These are phyloP conservation scores for Notodonta dromedarius DNA, from an alignment of 2,888 invertebrate genomes.

Conservation along the genomic window DNA sequence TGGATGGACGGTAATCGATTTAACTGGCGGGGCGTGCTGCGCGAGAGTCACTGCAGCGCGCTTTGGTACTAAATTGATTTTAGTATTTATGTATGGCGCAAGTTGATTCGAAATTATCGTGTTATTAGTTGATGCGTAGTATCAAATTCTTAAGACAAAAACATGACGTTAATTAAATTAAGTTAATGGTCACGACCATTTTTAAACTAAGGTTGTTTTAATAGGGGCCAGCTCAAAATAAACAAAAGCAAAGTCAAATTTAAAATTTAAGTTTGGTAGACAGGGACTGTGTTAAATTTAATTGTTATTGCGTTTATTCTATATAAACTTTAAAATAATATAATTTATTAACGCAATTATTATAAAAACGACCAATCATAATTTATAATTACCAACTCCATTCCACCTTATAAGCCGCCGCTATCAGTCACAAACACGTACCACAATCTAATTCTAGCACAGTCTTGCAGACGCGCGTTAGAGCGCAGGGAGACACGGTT, in stretches of 20 bases:
- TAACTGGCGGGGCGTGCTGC: constrained; percentile 11
- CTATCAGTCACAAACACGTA: not conserved
- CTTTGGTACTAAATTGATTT: constrained; percentile 33
- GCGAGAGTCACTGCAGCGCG: constrained; percentile 8
- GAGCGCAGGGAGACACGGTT: constrained; percentile 24
- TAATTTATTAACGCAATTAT: too few relatives aligned
- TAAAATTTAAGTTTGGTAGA: too few relatives aligned
- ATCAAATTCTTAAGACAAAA: too few relatives aligned
- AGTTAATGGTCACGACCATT: too few relatives aligned
- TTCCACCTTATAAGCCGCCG: not conserved
- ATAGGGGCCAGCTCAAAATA: too few relatives aligned
- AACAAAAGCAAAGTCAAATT: too few relatives aligned
- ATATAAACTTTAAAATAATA: too few relatives aligned
- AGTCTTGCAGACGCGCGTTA: constrained; percentile 19
- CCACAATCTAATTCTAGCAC: constrained; percentile 10
- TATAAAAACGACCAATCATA: not conserved
- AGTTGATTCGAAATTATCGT: not conserved
- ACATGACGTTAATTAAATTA: too few relatives aligned
- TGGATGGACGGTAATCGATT: constrained; percentile 29
- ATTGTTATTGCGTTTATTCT: too few relatives aligned
- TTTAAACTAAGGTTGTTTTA: too few relatives aligned
- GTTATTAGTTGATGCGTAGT: not conserved
- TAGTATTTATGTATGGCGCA: constrained; percentile 9
- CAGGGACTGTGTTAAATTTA: too few relatives aligned
- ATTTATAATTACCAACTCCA: not conserved